Evolutionary conservation across 64 coral and sea anemone species (phyloP), one percentile per base, ranked within the genome.

Genomic region (Trachythela sp.): DNA sequence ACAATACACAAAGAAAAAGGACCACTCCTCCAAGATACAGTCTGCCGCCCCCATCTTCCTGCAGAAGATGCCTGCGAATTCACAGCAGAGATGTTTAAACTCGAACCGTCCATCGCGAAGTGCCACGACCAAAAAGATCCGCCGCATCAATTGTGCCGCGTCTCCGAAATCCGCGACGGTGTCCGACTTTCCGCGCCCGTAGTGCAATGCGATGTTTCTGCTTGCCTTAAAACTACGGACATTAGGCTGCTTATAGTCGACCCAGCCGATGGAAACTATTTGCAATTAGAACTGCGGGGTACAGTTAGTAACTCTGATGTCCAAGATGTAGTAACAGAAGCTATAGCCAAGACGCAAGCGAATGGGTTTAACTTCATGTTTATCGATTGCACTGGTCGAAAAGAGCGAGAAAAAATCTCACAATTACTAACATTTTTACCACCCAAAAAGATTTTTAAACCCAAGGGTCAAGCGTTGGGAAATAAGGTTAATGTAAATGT

Each of bases 401-500:
- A 80, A 39, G 4, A 13, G 10, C 33, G 75, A 15, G 31, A 15
- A 80, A 36, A 2, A 15, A 80, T 80, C 35, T 80, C 75, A 13
- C 75, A 80, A 39, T 36, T 80, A 38, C 20, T 80, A 38, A 80
- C 75, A 37, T 80, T 80, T 37, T 2, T 80, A 80, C 75, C 75
- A 9, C 9, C 31, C 75, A 2, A 8, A 18, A 80, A 80, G 0
- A 80, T 80, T 9, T 15, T 39, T 17, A 80, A 39, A 80, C 75
- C 31, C 37, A 38, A 35, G 33, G 1, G 24, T 20, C 13, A 64
- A 5, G 18, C 3, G 56, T 64, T 26, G 8, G 15, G 11, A 29
- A 80, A 80, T 37, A 80, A 80, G 37, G 13, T 94, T 22, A 97
- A 97, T 39, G 83, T 97, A 0, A 97, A 97, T 22, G 94, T 97